Evolutionary conservation across 2,797 vertebrate species (phyloP), one percentile per base, ranked within the genome.

Genomic region (Pseudochromis fuscus): DNA sequence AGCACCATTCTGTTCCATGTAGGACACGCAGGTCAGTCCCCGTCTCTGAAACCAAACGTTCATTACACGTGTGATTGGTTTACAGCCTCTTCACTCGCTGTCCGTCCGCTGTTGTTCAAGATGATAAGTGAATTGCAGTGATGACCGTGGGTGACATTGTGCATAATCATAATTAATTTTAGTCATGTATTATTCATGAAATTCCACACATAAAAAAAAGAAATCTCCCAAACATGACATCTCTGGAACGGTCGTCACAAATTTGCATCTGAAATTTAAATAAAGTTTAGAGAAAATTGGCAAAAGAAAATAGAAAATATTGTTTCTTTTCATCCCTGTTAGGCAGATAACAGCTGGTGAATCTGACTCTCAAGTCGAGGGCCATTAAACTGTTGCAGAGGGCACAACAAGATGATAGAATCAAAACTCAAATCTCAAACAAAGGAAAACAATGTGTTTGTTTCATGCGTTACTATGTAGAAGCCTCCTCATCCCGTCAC

Each of bases 1-100:
- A 99, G 98, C 93, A 95, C 96, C 9, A 84, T 99, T 82, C 90
- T 99, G 82, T 99, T 99, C 88, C 98, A 99, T 40, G 24, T 96
- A 57, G 98, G 98, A 79, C 98, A 99, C 55, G 98, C 97, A 94
- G 96, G 98, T 99, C 81, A 93, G 96, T 90, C 63, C 71, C 40
- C 11, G 0, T 3, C 46, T 53, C 37, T 33, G 24, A 49, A 38
- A 62, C 40, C 2, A 57, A 55, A 56, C 27, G 21, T 66, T 68
- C 27, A 31, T 70, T 37, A 21, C 2, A 67, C n/a, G n/a, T 33
- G 2, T 18, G 2, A 15, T 50, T 63, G 60, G 48, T 77, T 51
- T 21, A 10, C 59, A 38, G 28, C 65, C 46, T 55, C 27, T 50
- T 64, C 31, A 31, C 4, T 35, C 18, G 2, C 40, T 67, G 16